A percentile compares a stretch with the other conserved stretches of the same genome.
These are phyloP conservation scores for Ellobium chinense DNA, from an alignment of 2,888 invertebrate species.

Conservation along the genomic window DNA sequence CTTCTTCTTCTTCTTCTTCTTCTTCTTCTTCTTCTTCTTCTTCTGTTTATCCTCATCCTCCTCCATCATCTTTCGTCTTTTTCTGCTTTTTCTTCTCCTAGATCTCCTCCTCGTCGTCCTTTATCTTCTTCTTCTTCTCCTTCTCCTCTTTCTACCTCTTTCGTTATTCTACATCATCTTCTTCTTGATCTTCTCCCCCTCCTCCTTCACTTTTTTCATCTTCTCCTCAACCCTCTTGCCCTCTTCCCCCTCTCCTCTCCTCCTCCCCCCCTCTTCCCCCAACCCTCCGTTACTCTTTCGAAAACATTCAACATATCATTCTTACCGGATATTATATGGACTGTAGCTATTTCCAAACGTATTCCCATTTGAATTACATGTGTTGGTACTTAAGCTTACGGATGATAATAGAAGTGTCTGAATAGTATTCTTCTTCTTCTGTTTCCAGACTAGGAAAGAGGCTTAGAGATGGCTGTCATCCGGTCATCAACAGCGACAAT, in stretches of 20 bases:
- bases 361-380: no score
- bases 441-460: no score
- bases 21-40: conserved; percentile 9
- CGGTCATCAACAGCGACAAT: conserved; percentile 52
- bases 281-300: not conserved
- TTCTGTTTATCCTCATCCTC: no score
- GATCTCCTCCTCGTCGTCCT: not conserved
- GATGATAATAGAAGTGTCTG: no score
- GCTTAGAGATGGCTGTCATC: conserved; percentile 50
- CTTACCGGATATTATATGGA: no score
- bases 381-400: no score
- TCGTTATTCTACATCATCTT: not conserved
- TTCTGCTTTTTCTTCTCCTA: not conserved
- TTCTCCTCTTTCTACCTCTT: not conserved
- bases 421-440: no score
- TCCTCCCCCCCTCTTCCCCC: not conserved
- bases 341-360: no score
- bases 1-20: not conserved
- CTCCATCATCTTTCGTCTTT: not conserved
- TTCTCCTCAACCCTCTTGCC: not conserved
- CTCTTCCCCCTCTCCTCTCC: not conserved
- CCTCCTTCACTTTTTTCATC: not conserved
- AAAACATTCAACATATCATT: no score
- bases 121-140: not conserved
- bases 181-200: not conserved